Percentiles rank a stretch among this genome's conserved stretches.
Evolutionary conservation across 2,113 vertebrate species (phyloP).

Genomic region (Tychaedon coryphoeus): DNA sequence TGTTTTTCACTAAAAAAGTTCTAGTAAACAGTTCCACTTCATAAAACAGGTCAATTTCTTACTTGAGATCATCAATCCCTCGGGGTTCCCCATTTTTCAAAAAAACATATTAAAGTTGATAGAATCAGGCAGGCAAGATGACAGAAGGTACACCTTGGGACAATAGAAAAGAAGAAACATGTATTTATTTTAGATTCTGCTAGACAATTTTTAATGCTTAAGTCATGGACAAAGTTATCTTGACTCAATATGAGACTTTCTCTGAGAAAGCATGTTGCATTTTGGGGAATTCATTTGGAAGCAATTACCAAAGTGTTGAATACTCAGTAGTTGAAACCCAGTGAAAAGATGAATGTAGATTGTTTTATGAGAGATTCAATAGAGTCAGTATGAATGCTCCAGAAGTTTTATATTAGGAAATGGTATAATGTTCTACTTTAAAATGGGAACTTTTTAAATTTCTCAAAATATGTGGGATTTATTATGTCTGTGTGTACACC

Average conservation of each 20-base stretch:
- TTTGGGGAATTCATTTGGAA: slow-evolving; percentile 25
- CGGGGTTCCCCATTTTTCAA: not conserved
- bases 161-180: not conserved
- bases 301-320: not conserved
- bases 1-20: not conserved
- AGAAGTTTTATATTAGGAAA: slow-evolving; percentile 29
- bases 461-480: not conserved
- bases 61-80: not conserved
- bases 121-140: not conserved
- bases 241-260: not conserved
- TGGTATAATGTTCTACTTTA: not conserved
- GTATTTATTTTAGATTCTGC: not conserved
- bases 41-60: not conserved
- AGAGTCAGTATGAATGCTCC: not conserved
- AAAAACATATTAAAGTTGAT: not conserved
- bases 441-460: not conserved
- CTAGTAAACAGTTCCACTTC: not conserved
- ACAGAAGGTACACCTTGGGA: not conserved
- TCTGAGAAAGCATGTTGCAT: not conserved
- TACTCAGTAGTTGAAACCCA: not conserved
- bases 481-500: not conserved
- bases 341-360: not conserved
- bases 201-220: not conserved
- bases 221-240: not conserved
- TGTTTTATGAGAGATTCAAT: not conserved